phyloP scores from a whole-genome alignment of 2,113 vertebrate species.

The Cyprinus carpio region DNA sequence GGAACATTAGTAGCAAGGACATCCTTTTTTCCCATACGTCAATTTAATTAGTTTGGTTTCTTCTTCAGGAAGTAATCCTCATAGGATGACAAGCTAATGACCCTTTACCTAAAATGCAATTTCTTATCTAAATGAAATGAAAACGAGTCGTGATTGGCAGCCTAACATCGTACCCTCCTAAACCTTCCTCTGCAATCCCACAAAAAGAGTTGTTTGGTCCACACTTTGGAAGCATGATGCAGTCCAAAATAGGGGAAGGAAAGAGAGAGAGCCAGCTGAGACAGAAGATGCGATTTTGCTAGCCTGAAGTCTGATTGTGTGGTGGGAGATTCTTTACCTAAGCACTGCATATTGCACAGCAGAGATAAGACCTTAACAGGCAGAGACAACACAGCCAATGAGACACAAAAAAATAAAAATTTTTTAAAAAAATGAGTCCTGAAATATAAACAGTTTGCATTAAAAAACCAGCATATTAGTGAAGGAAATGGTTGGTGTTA shows the following conservation, averaged over 20 bases:
- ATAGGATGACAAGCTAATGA: constrained; percentile 2
- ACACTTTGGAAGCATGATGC: constrained; percentile 23
- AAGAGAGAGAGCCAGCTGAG: background rate
- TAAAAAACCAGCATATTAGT: background rate
- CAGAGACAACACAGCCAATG: constrained; percentile 52
- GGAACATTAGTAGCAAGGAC: background rate
- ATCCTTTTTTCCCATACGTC: background rate
- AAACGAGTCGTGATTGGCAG: background rate
- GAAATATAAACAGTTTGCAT: background rate
- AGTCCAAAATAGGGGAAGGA: constrained; percentile 1
- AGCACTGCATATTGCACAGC: constrained; percentile 62
- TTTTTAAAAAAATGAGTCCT: too few species aligned
- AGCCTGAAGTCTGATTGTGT: constrained; percentile 51
- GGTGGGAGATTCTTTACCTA: constrained; percentile 54
- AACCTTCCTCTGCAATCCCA: constrained; percentile 22
- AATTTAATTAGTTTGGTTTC: background rate
- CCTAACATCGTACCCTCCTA: background rate
- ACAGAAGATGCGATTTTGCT: background rate
- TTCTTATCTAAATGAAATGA: background rate
- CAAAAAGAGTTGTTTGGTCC: constrained; percentile 19
- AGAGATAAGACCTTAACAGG: constrained; percentile 76
- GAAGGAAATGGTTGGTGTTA: background rate
- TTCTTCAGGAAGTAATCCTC: constrained; percentile 18
- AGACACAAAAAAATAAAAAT: constrained; percentile 4
- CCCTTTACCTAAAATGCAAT: constrained; percentile 11